phyloP scores from a whole-genome alignment of 2,113 vertebrate species.

The Amblyopsis rosae region DNA sequence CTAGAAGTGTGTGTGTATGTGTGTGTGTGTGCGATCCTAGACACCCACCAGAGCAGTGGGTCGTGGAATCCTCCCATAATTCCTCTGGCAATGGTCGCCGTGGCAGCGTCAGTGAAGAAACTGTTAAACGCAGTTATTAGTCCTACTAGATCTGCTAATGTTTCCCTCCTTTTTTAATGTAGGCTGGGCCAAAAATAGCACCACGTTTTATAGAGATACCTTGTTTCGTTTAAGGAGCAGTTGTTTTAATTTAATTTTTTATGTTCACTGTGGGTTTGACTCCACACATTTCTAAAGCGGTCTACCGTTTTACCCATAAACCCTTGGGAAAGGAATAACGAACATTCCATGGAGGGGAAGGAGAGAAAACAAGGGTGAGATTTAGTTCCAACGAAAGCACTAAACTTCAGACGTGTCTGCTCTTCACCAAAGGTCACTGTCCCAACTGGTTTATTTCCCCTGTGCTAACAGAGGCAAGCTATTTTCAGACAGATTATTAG shows the following conservation, averaged over 20 bases:
- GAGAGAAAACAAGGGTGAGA: constrained; percentile 32
- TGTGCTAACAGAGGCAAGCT: too few relatives aligned
- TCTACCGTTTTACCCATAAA: constrained; percentile 64
- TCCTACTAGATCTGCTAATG: constrained; percentile 30
- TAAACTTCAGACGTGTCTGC: background rate
- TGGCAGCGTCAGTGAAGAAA: constrained; percentile 7
- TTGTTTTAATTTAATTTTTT: constrained; percentile 57
- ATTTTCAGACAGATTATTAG: too few relatives aligned
- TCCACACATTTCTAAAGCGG: constrained; percentile 49
- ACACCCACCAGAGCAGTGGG: constrained; percentile 19
- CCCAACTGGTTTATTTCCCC: too few relatives aligned
- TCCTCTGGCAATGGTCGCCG: constrained; percentile 12
- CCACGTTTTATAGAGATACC: constrained; percentile 47
- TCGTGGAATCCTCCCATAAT: constrained; percentile 10
- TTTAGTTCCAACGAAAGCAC: constrained; percentile 47
- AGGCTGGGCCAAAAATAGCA: constrained; percentile 37
- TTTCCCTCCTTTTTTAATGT: constrained; percentile 21
- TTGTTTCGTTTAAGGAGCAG: constrained; percentile 37
- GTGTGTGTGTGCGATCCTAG: constrained; percentile 2
- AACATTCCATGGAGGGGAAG: constrained; percentile 41
- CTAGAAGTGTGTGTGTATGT: constrained; percentile 4
- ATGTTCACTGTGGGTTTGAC: constrained; percentile 38
- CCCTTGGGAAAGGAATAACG: constrained; percentile 47
- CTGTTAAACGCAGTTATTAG: constrained; percentile 39
- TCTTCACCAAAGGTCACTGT: too few relatives aligned